Percentiles rank a stretch among this genome's conserved stretches.
Conservation (phyloP, 2,113 vertebrate species). For the Chrysemys picta region DNA sequence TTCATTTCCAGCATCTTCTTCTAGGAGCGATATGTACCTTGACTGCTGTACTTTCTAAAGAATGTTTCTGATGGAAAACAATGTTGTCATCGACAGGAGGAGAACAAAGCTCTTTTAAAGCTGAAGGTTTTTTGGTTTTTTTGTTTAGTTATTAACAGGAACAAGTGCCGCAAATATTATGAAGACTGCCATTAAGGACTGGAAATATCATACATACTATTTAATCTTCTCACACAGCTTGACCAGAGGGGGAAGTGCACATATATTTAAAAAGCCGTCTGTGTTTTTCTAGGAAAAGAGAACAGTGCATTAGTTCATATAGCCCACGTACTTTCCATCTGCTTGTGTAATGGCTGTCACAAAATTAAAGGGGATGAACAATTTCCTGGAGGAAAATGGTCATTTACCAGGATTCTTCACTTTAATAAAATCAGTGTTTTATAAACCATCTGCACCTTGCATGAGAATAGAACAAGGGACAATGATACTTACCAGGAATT, state of each 20-base stretch:
- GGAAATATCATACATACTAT: constrained; percentile 72
- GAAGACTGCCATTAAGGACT: background rate
- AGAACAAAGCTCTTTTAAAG: background rate
- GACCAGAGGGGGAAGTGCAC: constrained; percentile 75
- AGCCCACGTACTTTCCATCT: rapidly evolving
- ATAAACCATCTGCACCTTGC: background rate
- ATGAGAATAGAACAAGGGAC: background rate
- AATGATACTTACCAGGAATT: background rate
- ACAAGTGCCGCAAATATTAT: background rate
- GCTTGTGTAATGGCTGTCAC: background rate
- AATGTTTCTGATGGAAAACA: background rate
- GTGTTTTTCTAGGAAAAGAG: constrained; percentile 66
- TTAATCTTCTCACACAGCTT: constrained; percentile 77
- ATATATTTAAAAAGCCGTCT: constrained; percentile 52
- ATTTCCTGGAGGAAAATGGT: background rate
- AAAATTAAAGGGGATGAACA: background rate
- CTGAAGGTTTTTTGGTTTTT: background rate
- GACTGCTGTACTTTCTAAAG: background rate
- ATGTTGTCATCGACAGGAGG: background rate
- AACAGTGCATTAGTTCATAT: constrained; percentile 24
- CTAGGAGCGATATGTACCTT: background rate
- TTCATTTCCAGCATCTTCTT: background rate
- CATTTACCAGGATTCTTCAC: background rate
- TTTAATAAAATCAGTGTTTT: background rate
- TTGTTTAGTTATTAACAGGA: background rate